Evolutionary conservation across 1,140 invertebrate species (phyloP).

Genomic region (Drosophila yakuba): DNA sequence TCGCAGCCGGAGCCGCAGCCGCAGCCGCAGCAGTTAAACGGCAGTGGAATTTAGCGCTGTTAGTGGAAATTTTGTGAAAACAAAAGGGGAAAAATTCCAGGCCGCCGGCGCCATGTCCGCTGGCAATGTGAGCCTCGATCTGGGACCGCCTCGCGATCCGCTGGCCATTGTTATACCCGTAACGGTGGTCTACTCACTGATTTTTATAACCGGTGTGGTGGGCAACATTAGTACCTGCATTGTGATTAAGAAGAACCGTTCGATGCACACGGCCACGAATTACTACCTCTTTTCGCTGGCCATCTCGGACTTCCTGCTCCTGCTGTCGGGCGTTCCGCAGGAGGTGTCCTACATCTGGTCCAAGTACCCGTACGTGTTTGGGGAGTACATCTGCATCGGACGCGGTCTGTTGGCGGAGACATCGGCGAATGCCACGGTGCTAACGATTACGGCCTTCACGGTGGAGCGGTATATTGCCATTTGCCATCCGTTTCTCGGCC

Average conservation of each 20-base stretch:
- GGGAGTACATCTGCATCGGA: constrained; percentile 93
- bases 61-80: constrained; percentile 77
- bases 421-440: constrained; percentile 96
- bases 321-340: constrained; percentile 92
- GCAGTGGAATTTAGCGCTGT: constrained; percentile 54
- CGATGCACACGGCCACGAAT: constrained; percentile 97
- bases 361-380: constrained; percentile 94
- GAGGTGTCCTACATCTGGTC: constrained; percentile 96
- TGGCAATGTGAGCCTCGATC: constrained; percentile 19
- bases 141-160: constrained; percentile 86
- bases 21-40: constrained; percentile 42
- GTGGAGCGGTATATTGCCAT: constrained; percentile 97
- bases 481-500: constrained; percentile 95
- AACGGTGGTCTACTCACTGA: constrained; percentile 92
- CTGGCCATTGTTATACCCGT: constrained; percentile 91
- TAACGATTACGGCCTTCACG: constrained; percentile 97
- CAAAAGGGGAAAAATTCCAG: constrained; percentile 56
- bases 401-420: constrained; percentile 94
- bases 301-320: constrained; percentile 94
- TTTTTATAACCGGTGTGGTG: constrained; percentile 93
- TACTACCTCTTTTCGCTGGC: constrained; percentile 97
- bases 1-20: constrained; percentile 17
- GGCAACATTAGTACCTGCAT: constrained; percentile 97
- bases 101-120: constrained; percentile 26
- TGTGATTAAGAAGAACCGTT: constrained; percentile 95